These are phyloP conservation scores for Acrocephalus arundinaceus DNA, from an alignment of 2,113 vertebrate species.

Conservation along the genomic window DNA sequence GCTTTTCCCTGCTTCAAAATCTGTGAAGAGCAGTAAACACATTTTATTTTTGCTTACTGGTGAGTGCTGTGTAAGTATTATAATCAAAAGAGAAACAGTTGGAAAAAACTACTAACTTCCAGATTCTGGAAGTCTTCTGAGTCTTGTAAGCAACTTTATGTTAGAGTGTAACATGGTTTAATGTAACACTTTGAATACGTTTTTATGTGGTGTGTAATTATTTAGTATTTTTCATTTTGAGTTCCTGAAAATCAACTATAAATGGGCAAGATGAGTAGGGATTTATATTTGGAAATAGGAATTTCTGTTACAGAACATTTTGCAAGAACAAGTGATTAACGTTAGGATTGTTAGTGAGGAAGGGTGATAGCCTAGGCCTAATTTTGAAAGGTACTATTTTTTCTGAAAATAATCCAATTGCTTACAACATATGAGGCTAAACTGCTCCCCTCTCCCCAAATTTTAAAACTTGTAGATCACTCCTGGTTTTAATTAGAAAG, in stretches of 20 bases:
- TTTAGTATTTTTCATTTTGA: background rate
- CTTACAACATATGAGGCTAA: accelerated
- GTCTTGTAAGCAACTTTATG: background rate
- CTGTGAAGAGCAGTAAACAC: background rate
- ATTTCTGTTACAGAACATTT: background rate
- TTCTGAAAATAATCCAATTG: background rate
- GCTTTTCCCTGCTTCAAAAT: background rate
- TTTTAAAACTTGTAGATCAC: background rate
- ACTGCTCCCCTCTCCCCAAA: accelerated
- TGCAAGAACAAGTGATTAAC: background rate
- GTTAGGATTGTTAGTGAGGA: background rate
- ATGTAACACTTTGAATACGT: background rate
- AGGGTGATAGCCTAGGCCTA: background rate
- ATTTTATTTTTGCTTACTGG: background rate
- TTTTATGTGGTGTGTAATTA: background rate
- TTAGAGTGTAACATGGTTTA: background rate
- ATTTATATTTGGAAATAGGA: background rate
- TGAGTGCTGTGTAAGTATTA: background rate
- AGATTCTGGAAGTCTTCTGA: conserved; percentile 16
- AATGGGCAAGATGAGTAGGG: background rate
- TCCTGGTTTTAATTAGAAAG: background rate
- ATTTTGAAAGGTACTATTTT: background rate
- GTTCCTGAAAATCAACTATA: background rate
- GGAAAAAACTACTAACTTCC: background rate
- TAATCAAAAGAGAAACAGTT: background rate